Percentiles rank a stretch among this genome's conserved stretches.
Evolutionary conservation across 2,113 vertebrate species (phyloP).

Genomic region (Pelodiscus sinensis): DNA sequence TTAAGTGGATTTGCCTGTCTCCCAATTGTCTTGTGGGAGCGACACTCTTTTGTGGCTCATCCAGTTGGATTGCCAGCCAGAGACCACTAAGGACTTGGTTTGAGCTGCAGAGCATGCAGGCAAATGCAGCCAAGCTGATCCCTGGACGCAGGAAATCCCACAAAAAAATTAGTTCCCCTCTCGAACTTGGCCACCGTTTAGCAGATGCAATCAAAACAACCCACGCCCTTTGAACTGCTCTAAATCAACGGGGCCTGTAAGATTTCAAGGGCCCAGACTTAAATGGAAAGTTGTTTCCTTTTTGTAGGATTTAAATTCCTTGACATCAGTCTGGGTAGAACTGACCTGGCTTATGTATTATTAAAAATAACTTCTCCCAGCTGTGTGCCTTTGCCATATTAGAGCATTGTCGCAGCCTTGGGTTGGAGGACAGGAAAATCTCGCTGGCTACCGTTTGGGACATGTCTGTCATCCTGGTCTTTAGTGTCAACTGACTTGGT

Average conservation of each 20-base stretch:
- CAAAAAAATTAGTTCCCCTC: rapidly evolving
- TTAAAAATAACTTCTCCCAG: not conserved
- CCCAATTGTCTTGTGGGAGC: not conserved
- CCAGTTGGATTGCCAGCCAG: not conserved
- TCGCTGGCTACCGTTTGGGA: not conserved
- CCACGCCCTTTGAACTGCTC: not conserved
- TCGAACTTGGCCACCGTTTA: rapidly evolving
- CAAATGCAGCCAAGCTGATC: not conserved
- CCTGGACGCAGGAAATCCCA: not conserved
- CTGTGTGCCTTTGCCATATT: not conserved
- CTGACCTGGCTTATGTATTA: constrained; percentile 7
- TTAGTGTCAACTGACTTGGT: not conserved
- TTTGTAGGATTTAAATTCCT: not conserved
- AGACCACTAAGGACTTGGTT: not conserved
- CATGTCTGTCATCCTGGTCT: not conserved
- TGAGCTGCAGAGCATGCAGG: not conserved
- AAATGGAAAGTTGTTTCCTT: not conserved
- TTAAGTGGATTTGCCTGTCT: not conserved
- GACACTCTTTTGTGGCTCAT: not conserved
- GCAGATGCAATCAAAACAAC: not conserved
- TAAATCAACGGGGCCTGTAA: not conserved
- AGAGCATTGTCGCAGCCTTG: not conserved
- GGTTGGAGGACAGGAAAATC: not conserved
- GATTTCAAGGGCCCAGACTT: rapidly evolving
- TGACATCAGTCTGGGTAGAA: not conserved